Evolutionary conservation across 2,113 vertebrate species (phyloP).

Genomic region (Eurypyga helias): DNA sequence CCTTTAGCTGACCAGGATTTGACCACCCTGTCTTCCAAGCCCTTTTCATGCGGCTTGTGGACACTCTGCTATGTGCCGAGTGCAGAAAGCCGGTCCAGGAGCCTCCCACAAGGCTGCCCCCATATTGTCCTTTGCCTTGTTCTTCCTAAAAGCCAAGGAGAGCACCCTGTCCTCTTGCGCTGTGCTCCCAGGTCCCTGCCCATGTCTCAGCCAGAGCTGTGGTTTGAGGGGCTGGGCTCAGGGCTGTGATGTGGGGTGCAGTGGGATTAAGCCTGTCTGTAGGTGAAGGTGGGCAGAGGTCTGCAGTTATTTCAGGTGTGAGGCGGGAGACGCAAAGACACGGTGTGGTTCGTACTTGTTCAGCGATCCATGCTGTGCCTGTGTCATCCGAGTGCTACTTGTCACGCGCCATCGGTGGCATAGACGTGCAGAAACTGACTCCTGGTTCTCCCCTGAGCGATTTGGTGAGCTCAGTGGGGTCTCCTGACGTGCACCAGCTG

Average conservation of each 20-base stretch:
- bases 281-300: not conserved
- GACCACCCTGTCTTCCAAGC: not conserved
- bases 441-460: not conserved
- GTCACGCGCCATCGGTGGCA: not conserved
- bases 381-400: not conserved
- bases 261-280: not conserved
- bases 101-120: not conserved
- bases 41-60: not conserved
- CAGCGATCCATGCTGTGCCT: not conserved
- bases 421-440: not conserved
- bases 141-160: not conserved
- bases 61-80: not conserved
- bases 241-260: not conserved
- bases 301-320: not conserved
- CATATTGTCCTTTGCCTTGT: not conserved
- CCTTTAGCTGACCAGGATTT: not conserved
- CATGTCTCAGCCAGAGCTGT: not conserved
- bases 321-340: not conserved
- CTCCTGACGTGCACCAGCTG: not conserved
- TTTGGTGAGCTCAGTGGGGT: not conserved
- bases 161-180: not conserved
- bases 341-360: not conserved
- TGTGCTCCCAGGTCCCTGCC: not conserved
- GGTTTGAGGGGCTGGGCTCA: not conserved
- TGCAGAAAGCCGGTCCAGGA: not conserved